A percentile compares a stretch with the other conserved stretches of the same genome.
Evolutionary conservation across 2,113 vertebrate genomes (phyloP).

Genomic region (Urocolius indicus): DNA sequence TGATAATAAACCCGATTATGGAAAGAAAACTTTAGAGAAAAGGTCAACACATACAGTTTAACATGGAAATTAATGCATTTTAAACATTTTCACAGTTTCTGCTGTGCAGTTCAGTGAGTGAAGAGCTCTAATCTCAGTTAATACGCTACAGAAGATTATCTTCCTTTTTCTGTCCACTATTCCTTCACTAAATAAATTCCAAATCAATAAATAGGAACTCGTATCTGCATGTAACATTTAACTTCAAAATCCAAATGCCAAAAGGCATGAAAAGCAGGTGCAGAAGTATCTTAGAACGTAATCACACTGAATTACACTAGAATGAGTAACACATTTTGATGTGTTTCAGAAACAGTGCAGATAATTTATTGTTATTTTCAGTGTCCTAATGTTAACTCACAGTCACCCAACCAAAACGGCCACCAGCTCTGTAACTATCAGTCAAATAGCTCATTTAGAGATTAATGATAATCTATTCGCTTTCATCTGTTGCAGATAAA

Average conservation of each 20-base stretch:
- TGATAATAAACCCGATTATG: neutral
- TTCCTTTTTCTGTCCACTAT: neutral
- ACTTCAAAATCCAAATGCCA: neutral
- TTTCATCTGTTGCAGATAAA: neutral
- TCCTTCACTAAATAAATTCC: constrained; percentile 23
- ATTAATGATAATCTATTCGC: neutral
- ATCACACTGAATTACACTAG: accelerated
- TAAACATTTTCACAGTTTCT: neutral
- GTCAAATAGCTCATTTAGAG: constrained; percentile 7
- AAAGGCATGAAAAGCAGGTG: neutral
- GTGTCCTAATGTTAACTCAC: neutral
- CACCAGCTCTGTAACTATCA: neutral
- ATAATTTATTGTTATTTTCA: neutral
- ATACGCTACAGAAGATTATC: neutral
- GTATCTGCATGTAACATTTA: neutral
- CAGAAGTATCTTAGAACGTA: neutral
- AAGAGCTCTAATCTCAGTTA: neutral
- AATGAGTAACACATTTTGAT: neutral
- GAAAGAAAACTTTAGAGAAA: neutral
- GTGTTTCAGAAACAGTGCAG: neutral
- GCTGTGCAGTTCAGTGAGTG: neutral
- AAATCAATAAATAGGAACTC: neutral
- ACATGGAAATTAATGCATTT: neutral
- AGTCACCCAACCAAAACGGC: neutral
- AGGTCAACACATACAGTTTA: neutral